These are phyloP conservation scores for Chrysogorgia sp. DNA, from an alignment of 92 coral and sea anemone species.

Conservation along the genomic window DNA sequence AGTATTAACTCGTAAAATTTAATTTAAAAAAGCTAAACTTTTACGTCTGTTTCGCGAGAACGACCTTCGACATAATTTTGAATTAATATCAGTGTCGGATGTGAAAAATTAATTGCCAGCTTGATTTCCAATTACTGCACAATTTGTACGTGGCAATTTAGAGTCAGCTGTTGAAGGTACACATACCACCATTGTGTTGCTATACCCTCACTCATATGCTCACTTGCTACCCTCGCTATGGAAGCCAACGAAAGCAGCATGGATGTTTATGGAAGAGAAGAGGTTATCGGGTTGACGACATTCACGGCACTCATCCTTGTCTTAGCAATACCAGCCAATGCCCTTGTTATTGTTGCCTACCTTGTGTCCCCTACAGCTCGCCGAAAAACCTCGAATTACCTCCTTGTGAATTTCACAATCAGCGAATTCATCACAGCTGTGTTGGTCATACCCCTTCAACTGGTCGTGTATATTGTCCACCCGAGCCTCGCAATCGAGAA, in stretches of 20 bases:
- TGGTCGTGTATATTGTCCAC: not conserved
- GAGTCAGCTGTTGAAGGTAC: no score
- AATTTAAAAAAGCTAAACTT: no score
- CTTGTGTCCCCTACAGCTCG: not conserved
- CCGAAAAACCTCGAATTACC: slow-evolving; percentile 1
- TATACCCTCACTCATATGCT: no score
- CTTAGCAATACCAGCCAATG: slow-evolving; percentile 4
- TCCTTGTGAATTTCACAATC: not conserved
- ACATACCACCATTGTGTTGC: no score
- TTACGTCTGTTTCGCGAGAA: no score
- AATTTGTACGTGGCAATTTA: no score
- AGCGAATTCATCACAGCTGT: slow-evolving; percentile 2
- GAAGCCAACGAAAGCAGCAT: not conserved
- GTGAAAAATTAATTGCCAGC: no score
- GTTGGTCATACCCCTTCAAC: slow-evolving; percentile 1
- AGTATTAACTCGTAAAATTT: no score
- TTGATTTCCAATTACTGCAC: no score
- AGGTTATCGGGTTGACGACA: not conserved
- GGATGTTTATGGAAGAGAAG: not conserved
- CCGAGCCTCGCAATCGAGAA: not conserved
- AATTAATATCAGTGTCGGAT: no score
- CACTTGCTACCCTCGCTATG: not conserved
- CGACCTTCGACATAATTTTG: no score
- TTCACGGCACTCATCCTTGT: not conserved
- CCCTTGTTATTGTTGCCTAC: not conserved